These are phyloP conservation scores for Scytalopus superciliaris DNA, from an alignment of 2,113 vertebrate genomes.

Conservation along the genomic window DNA sequence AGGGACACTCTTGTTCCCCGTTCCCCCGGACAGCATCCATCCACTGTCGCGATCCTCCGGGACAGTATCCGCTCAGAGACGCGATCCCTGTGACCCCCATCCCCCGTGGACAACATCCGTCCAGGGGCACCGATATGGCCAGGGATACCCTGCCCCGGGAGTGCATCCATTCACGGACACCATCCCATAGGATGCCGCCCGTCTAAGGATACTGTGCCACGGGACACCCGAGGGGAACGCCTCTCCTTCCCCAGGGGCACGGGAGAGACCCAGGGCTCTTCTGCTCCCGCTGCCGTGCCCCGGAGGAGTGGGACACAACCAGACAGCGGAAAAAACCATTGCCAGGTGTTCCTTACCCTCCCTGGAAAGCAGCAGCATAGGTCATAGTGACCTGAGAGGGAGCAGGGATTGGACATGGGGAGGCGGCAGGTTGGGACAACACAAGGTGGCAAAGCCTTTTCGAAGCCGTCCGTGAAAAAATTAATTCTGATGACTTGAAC, in stretches of 20 bases:
- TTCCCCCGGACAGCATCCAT: background rate
- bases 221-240: background rate
- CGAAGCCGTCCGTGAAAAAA: background rate
- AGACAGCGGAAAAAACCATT: background rate
- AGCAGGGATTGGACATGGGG: background rate
- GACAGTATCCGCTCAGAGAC: no score
- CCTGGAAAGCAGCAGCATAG: background rate
- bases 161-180: background rate
- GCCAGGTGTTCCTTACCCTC: background rate
- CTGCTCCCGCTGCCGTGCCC: background rate
- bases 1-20: background rate
- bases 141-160: background rate
- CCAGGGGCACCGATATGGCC: background rate
- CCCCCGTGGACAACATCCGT: no score
- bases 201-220: accelerated
- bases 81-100: no score
- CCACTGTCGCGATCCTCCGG: background rate
- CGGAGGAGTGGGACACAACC: background rate
- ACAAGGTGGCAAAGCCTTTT: background rate
- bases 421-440: background rate
- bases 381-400: background rate
- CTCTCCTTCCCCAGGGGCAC: background rate
- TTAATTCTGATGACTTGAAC: conserved; percentile 62
- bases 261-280: background rate
- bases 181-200: accelerated